Base-by-base conservation (phyloP, 2,797 vertebrate species). In the Malurus leucopterus region DNA sequence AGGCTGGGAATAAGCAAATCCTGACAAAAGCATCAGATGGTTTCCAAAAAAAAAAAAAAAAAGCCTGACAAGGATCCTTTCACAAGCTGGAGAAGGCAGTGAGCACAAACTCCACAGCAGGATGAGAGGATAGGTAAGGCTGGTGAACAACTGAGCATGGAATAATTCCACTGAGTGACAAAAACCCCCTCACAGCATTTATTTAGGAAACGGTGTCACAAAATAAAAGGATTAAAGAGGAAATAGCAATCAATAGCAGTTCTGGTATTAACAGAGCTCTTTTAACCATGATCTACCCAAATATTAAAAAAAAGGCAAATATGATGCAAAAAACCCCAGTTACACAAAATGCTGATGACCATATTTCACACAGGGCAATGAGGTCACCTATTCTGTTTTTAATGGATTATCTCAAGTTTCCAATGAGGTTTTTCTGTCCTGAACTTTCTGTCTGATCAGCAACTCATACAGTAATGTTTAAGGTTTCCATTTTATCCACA, bases 301-400 rank as follows among this genome's bases (percentile, higher is more conserved):
- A 77, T n/a, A n/a, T 5, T 44, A 68, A 84, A 4, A 82, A 4
- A 78, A 64, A 85, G 7, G 5, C 11, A 75, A 72, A 38, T 26
- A 62, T 49, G 38, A 58, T 36, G 24, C 15, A 64, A 75, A 59
- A 69, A 24, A 7, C 0, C 0, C 0, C 22, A 70, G 17, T 61
- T 61, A 36, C 5, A 29, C 10, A 61, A 74, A 74, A 27, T 8
- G 17, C 20, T 65, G 69, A 15, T 41, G 13, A 20, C 9, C 50
- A 4, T 46, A 67, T 81, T 84, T 64, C 19, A 84, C n/a, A 78
- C 63, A 50, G 5, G 16, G 10, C 23, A 57, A 85, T 59, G 24
- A 83, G 13, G 8, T 5, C 6, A 5, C 0, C 0, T 9, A 19
- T 22, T 62, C 36, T 34, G 21, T 58, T 75, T 78, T 30, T 18